These are phyloP conservation scores for Naso thynnoides DNA, from an alignment of 2,797 vertebrate genomes.

Conservation along the genomic window DNA sequence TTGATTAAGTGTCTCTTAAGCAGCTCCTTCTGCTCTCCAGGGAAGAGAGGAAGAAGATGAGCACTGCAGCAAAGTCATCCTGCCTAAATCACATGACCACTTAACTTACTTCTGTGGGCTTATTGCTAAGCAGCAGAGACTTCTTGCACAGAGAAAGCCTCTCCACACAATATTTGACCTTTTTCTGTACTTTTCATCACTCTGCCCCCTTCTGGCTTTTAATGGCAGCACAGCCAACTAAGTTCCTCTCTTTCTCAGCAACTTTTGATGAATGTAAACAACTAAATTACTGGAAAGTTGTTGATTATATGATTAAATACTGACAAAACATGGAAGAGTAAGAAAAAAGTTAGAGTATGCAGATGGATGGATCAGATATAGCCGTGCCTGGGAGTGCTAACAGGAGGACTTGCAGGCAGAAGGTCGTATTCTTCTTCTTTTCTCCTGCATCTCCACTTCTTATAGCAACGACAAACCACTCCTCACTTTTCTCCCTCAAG, in stretches of 20 bases:
- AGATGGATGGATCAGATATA: background rate
- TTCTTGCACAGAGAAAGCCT: slow-evolving; percentile 11
- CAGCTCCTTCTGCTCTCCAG: slow-evolving; percentile 31
- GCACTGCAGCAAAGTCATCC: slow-evolving; percentile 53
- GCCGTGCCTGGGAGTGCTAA: background rate
- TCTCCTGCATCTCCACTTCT: slow-evolving; percentile 22
- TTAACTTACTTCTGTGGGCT: slow-evolving; percentile 24
- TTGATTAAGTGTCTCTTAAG: slow-evolving; percentile 67
- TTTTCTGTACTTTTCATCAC: slow-evolving; percentile 25
- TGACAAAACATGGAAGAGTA: background rate
- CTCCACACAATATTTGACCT: background rate
- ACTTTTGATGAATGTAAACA: background rate
- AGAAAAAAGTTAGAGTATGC: background rate
- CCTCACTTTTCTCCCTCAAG: slow-evolving; percentile 42
- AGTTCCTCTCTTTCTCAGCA: background rate
- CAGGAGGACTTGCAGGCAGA: slow-evolving; percentile 6
- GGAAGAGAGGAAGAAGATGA: slow-evolving; percentile 18
- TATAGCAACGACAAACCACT: slow-evolving; percentile 45
- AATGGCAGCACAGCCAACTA: slow-evolving; percentile 7
- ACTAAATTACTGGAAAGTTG: background rate
- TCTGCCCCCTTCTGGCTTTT: slow-evolving; percentile 64
- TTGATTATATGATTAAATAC: background rate
- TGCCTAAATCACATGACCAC: slow-evolving; percentile 53
- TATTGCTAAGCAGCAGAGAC: slow-evolving; percentile 35
- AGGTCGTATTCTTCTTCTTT: background rate